Conservation (phyloP, 1,140 invertebrate genomes). For the Tenebrio molitor region DNA sequence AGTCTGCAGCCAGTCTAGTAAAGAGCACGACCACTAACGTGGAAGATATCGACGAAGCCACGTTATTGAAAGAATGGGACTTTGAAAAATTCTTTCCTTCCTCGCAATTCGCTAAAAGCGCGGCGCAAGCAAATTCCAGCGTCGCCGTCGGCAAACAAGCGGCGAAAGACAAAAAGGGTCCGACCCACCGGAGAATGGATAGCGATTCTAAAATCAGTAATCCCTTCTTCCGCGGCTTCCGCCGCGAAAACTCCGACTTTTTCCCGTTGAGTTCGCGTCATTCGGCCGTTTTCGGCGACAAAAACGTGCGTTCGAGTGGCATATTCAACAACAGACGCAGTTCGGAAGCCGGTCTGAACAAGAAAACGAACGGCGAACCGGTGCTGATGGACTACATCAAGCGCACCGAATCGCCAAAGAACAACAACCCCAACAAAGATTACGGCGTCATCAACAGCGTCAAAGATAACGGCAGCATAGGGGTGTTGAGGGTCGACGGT, state of each 20-base stretch:
- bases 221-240: conserved; percentile 81
- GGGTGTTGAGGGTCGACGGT: conserved; percentile 61
- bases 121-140: conserved; percentile 55
- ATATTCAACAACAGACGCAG: conserved; percentile 76
- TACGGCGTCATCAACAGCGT: conserved; percentile 60
- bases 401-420: conserved; percentile 67
- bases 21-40: conserved; percentile 57
- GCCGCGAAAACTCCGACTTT: conserved; percentile 85
- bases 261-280: conserved; percentile 79
- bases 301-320: conserved; percentile 72
- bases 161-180: conserved; percentile 66
- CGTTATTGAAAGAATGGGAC: conserved; percentile 85
- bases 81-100: conserved; percentile 85
- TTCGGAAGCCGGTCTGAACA: conserved; percentile 69
- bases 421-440: conserved; percentile 59
- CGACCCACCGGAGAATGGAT: conserved; percentile 75
- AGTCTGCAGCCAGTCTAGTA: conserved; percentile 63
- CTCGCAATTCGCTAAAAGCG: conserved; percentile 61
- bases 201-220: conserved; percentile 76
- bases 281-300: conserved; percentile 76
- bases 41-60: conserved; percentile 77
- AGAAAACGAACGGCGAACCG: conserved; percentile 74
- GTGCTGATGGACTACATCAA: conserved; percentile 80
- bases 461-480: conserved; percentile 65
- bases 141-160: conserved; percentile 61